These are phyloP conservation scores for Hippolais icterina DNA, from an alignment of 2,113 vertebrate species.

Conservation along the genomic window DNA sequence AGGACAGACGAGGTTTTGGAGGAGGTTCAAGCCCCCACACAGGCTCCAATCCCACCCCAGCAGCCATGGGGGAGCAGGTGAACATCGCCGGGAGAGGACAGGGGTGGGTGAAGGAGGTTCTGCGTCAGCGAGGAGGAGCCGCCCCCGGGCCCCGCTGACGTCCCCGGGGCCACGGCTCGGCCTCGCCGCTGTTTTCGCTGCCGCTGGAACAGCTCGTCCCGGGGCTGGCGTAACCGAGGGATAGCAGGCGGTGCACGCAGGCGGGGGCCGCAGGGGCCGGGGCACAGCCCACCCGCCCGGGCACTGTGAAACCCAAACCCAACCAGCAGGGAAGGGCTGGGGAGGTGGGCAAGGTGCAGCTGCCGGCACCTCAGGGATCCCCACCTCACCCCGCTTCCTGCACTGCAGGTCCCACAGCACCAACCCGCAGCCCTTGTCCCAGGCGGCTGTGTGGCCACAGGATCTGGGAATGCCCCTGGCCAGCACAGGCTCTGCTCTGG, in stretches of 20 bases:
- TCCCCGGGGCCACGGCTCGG: rapidly evolving
- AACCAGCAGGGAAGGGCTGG: neutral
- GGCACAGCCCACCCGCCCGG: neutral
- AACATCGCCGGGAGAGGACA: neutral
- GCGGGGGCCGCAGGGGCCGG: neutral
- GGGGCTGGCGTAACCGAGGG: neutral
- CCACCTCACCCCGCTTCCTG: too few species aligned
- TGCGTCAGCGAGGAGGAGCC: neutral
- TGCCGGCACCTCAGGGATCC: neutral
- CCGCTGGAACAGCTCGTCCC: constrained; percentile 14
- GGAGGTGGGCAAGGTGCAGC: neutral
- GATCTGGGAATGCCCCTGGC: too few species aligned
- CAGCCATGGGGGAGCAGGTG: rapidly evolving
- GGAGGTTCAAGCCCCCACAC: neutral
- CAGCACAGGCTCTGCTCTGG: neutral
- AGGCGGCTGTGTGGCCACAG: too few species aligned
- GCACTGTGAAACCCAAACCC: neutral
- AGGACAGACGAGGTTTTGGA: neutral
- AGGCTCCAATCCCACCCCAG: neutral
- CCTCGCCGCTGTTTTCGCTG: neutral
- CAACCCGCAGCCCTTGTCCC: too few species aligned
- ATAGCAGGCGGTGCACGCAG: neutral
- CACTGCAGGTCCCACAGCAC: too few species aligned
- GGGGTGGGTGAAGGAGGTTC: neutral
- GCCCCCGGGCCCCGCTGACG: neutral